Conservation (phyloP, 2,113 vertebrate genomes). For the Alethe diademata region DNA sequence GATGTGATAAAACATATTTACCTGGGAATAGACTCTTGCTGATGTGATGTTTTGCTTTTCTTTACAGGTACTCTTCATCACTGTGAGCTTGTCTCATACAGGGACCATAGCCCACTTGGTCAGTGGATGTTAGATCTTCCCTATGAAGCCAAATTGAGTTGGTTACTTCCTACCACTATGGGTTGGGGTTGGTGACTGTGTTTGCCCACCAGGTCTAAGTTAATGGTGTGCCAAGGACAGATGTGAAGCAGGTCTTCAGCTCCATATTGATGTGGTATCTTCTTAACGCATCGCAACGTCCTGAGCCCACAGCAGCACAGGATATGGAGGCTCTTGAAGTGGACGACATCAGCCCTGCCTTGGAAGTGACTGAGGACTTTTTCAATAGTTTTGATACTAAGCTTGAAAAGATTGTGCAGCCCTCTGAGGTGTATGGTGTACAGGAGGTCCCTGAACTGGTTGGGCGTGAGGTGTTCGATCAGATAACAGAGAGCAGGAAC, state of each 20-base stretch:
- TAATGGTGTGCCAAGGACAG: not conserved
- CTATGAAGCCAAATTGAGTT: not conserved
- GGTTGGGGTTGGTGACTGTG: not conserved
- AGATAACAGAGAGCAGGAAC: constrained; percentile 67
- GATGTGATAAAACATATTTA: not conserved
- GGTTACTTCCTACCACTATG: not conserved
- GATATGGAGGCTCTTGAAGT: constrained; percentile 91
- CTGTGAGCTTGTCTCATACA: not conserved
- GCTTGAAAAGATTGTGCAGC: constrained; percentile 75
- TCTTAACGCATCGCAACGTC: not conserved
- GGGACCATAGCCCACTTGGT: not conserved
- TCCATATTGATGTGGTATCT: constrained; percentile 15
- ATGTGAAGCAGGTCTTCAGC: not conserved
- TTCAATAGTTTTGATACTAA: constrained; percentile 85
- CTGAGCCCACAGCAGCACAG: not conserved
- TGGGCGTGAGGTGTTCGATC: constrained; percentile 68
- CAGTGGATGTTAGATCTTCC: not conserved
- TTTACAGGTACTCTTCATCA: constrained; percentile 47
- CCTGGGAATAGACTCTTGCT: not conserved
- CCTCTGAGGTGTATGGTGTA: constrained; percentile 75
- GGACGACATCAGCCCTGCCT: constrained; percentile 93
- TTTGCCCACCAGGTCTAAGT: not conserved
- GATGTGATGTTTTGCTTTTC: constrained; percentile 5
- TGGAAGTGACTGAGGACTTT: constrained; percentile 97
- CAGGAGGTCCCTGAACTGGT: constrained; percentile 84